Percentiles rank a stretch among this genome's conserved stretches.
phyloP scores from a whole-genome alignment of 2,888 invertebrate species.

The Xiphydria camelus region DNA sequence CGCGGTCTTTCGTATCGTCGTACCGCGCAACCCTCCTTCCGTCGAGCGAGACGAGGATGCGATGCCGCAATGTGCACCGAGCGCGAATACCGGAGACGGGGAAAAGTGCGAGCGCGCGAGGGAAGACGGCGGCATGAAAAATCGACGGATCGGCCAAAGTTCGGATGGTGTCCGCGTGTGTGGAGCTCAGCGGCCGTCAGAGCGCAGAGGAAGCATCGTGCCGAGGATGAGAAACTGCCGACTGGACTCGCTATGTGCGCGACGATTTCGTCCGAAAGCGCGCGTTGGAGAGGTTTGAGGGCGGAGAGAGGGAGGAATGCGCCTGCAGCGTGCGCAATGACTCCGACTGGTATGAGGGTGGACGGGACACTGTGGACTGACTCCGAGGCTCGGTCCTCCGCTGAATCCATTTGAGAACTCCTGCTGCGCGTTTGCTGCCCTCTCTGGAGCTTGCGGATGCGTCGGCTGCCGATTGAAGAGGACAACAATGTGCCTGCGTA shows the following conservation, averaged over 20 bases:
- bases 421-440: conserved; percentile 2
- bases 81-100: too few relatives aligned
- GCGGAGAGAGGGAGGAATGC: conserved; percentile 17
- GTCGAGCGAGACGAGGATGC: too few relatives aligned
- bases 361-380: conserved; percentile 35
- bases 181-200: background rate
- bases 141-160: background rate
- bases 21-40: too few relatives aligned
- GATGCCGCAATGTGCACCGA: too few relatives aligned
- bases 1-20: too few relatives aligned
- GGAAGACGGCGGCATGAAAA: background rate
- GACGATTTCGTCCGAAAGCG: conserved; percentile 47
- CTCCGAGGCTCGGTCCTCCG: background rate
- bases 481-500: background rate
- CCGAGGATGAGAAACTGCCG: conserved; percentile 47
- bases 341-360: conserved; percentile 36
- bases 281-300: conserved; percentile 37
- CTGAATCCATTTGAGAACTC: background rate
- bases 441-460: conserved; percentile 1
- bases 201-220: conserved; percentile 33
- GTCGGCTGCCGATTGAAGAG: too few relatives aligned
- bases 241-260: conserved; percentile 28
- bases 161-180: background rate
- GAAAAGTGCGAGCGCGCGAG: too few relatives aligned
- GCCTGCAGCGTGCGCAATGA: conserved; percentile 21